Percentiles rank a stretch among this genome's conserved stretches.
Evolutionary conservation across 2,888 invertebrate species (phyloP).

Genomic region (Megamerina dolium): DNA sequence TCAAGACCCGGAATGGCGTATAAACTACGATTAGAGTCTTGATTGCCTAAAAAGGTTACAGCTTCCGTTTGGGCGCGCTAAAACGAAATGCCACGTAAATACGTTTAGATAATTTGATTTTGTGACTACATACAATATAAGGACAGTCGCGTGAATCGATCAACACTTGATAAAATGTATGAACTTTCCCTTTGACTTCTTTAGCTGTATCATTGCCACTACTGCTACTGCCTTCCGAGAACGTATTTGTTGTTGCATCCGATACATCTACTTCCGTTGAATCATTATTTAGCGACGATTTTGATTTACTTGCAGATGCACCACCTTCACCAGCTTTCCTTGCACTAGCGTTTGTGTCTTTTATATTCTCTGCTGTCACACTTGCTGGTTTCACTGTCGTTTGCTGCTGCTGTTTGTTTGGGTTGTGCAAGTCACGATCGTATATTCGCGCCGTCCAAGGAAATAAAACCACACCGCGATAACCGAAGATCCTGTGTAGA

Average conservation of each 20-base stretch:
- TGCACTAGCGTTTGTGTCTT: neutral
- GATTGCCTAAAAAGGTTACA: slow-evolving; percentile 93
- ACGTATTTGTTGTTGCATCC: slow-evolving; percentile 15
- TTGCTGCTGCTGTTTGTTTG: slow-evolving; percentile 52
- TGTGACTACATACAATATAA: slow-evolving; percentile 57
- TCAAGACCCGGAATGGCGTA: slow-evolving; percentile 97
- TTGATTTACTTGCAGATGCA: neutral
- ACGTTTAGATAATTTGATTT: too few relatives aligned
- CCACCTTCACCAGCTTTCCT: slow-evolving; percentile 6
- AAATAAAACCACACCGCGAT: slow-evolving; percentile 92
- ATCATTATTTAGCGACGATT: neutral
- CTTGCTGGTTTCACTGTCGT: slow-evolving; percentile 50
- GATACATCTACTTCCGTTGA: slow-evolving; percentile 3
- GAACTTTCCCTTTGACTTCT: slow-evolving; percentile 84
- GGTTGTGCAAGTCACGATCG: slow-evolving; percentile 72
- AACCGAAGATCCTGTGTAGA: slow-evolving; percentile 93
- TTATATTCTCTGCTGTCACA: neutral
- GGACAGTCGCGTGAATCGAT: slow-evolving; percentile 97
- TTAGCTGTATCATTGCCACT: slow-evolving; percentile 57
- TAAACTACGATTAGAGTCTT: slow-evolving; percentile 88
- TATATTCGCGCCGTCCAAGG: slow-evolving; percentile 96
- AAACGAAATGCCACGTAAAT: slow-evolving; percentile 5
- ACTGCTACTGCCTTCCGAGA: slow-evolving; percentile 10
- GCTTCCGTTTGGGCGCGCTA: slow-evolving; percentile 95
- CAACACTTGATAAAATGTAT: slow-evolving; percentile 95